Base-by-base conservation (phyloP, 2,888 invertebrate genomes). In the Leptothorax acervorum region DNA sequence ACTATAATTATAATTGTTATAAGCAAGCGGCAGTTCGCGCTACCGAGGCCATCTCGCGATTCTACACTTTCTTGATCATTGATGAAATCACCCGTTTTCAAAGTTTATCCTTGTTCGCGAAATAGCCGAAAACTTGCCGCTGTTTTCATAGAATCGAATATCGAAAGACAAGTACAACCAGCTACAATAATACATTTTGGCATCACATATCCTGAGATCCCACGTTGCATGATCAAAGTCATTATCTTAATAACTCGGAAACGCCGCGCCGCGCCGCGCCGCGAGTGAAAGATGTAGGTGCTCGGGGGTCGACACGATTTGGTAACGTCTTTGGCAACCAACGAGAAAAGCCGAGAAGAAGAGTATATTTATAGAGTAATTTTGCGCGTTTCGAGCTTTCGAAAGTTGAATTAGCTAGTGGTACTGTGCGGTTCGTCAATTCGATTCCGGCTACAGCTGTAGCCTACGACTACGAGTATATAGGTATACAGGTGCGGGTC, bases 161-260 rank as follows among this genome's bases (percentile, higher is more conserved):
- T 35, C 35, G 18, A 62, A 15, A 62, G 35, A 62, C 1, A 2
- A 28, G 9, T 35, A 35, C 35, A 35, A 35, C 5, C 57, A 35
- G 63, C 8, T 48, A 55, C 35, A 6, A 35, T 35, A 6, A 23
- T 23, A 23, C 23, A 23, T 6, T 35, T 35, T 35, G 35, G 35
- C 23, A 6, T 35, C 35, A 6, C 35, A 0, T 45, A 75, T 84
- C 68, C 23, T 23, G 75, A 63, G 83, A 84, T 68, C 28, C 55
- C n/a, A 42, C 31, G 31, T 88, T 66, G 88, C 86, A 78, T 88
- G 86, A 82, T 55, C 57, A 79, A 53, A 76, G 53, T 71, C 68
- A 83, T 87, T 88, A 87, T n/a, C 63, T 45, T 42, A 82, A 35
- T 88, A 85, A 48, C 81, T 85, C 12, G 68, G 78, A 86, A 87